These are phyloP conservation scores for Coendou prehensilis DNA, from an alignment of 2,797 vertebrate genomes.

Conservation along the genomic window DNA sequence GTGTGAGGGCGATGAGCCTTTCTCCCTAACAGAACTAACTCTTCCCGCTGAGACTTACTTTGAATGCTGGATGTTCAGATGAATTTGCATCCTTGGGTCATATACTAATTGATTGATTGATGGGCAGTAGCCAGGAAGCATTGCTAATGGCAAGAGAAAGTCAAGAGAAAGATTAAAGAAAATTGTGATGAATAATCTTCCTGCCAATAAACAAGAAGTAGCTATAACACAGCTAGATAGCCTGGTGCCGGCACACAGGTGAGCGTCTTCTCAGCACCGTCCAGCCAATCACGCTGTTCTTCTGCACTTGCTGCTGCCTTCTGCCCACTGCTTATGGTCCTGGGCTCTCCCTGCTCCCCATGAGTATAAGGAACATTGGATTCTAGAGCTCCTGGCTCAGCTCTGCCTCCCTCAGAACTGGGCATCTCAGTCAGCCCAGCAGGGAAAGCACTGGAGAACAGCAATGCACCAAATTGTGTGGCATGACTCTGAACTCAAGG, in stretches of 20 bases:
- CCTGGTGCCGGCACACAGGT: background rate
- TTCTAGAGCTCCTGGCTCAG: background rate
- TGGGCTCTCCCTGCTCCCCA: background rate
- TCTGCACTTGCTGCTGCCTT: background rate
- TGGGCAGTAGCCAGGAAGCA: slow-evolving; percentile 16
- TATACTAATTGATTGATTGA: background rate
- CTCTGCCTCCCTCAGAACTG: background rate
- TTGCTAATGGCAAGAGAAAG: background rate
- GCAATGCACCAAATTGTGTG: background rate
- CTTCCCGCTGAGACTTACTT: background rate
- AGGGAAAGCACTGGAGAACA: background rate
- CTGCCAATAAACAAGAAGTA: background rate
- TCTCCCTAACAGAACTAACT: background rate
- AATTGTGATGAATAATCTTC: background rate
- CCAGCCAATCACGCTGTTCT: background rate
- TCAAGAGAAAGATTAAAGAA: slow-evolving; percentile 45
- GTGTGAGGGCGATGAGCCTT: background rate
- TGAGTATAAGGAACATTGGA: background rate
- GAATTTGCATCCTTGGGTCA: background rate
- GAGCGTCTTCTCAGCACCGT: background rate
- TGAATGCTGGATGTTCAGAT: slow-evolving; percentile 4
- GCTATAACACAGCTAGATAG: background rate
- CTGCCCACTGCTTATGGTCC: background rate
- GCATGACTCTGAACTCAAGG: background rate
- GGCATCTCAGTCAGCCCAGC: background rate